Evolutionary conservation across 2,888 invertebrate genomes (phyloP), one percentile per base, ranked within the genome.

Genomic region (Strigamia crassipes): DNA sequence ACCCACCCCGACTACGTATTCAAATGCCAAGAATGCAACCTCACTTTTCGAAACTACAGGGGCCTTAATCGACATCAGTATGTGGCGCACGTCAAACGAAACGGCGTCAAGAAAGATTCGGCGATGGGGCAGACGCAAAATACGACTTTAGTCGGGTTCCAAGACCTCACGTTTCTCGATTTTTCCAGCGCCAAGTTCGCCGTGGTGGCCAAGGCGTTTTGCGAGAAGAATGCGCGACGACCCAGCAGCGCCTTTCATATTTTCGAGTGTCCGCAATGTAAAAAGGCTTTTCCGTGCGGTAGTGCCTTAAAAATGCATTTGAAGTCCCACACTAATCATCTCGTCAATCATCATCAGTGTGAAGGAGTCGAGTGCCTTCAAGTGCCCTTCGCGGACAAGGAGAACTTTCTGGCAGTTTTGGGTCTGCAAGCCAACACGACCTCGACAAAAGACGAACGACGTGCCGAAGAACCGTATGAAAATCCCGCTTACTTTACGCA

Each of bases 181-280:
- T 95, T 94, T 86, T 92, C 94, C 0, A 92, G 91, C 83, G 91
- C 92, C 84, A 95, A 95, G 86, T 94, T 94, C 86, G 92, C 94
- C 0, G 91, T 93, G 81, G 93, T 95, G 84, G 93, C 94, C 0
- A 91, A 93, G 84, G 91, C 92, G 27, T 90, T 92, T 83, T 93
- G 93, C 87, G 94, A 94, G 86, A 90, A 91, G 84, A 91, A 92
- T 83, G 82, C 85, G 4, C 85, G 87, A 46, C 83, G 84, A 82
- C 84, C 87, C 5, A 86, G 86, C 83, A 85, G 85, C 83, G 84
- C 84, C 77, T 87, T 85, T 84, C 86, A 87, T 78, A 84, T 86
- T 77, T 88, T 87, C 83, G 84, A 85, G 56, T 89, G 88, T 84
- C 83, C 83, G 41, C 83, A 85, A 78, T 89, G 89, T 82, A 84